These are phyloP conservation scores for Fringilla coelebs DNA, from an alignment of 2,797 vertebrate species.

Conservation along the genomic window DNA sequence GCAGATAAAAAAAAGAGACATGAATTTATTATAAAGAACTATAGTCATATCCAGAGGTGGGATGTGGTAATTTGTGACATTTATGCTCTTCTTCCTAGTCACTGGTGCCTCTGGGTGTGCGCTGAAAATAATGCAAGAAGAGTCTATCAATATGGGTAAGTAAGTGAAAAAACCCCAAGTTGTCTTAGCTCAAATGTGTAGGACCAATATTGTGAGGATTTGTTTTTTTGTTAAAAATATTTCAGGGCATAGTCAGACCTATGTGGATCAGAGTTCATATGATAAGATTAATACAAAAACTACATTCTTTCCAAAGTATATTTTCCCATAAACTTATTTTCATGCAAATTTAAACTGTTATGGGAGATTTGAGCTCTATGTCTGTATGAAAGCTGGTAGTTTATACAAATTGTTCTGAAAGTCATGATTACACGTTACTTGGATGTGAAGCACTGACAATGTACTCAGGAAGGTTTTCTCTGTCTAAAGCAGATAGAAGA, in stretches of 20 bases:
- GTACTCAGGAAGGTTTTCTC: background rate
- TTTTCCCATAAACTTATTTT: background rate
- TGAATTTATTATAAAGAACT: background rate
- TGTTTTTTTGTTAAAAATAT: background rate
- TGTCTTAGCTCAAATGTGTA: background rate
- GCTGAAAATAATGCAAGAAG: background rate
- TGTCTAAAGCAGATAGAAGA: background rate
- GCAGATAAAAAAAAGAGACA: background rate
- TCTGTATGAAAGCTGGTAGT: background rate
- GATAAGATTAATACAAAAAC: background rate
- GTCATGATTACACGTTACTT: background rate
- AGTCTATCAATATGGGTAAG: background rate
- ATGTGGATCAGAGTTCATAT: background rate
- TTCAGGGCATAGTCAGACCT: background rate
- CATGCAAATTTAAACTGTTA: background rate
- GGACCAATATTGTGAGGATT: background rate
- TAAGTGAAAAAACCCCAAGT: background rate
- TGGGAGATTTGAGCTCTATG: background rate
- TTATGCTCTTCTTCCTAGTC: background rate
- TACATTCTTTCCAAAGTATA: background rate
- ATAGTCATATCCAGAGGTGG: background rate
- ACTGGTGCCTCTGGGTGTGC: background rate
- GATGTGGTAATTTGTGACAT: slow-evolving; percentile 12
- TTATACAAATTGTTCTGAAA: background rate
- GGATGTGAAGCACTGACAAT: background rate